Evolutionary conservation across 2,888 invertebrate genomes (phyloP), one percentile per base, ranked within the genome.

Genomic region (Phaonia tiefii): DNA sequence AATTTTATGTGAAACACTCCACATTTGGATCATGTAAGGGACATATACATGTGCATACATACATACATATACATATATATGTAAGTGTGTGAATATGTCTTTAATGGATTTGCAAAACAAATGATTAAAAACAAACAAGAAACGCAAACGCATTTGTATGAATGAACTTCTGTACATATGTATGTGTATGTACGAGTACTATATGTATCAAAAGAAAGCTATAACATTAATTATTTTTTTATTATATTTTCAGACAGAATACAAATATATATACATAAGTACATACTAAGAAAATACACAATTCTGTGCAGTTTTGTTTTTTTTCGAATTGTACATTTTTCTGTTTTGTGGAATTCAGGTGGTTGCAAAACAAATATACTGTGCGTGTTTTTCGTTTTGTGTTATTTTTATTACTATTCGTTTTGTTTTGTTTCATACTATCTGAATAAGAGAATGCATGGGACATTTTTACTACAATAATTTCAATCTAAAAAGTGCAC

Each of bases 261-360:
- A 31, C 31, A 31, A 3, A 31, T 31, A 58, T 22, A n/a, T 31
- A 51, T 58, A 60, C 11, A 26, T 26, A 46, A 51, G 42, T 69
- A 60, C 31, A 69, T 5, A 49, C 46, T 15, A 51, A 51, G n/a
- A n/a, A n/a, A n/a, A n/a, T n/a, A n/a, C 22, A 60, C 60, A 51
- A 49, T 72, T 58, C 56, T 63, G 10, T 73, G 54, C 73, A 54
- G 17, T 54, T 26, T 15, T 11, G 56, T 46, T 22, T 60, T 46
- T 10, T 17, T 22, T 42, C 60, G 20, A 39, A 25, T 46, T 39
- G 54, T 56, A 70, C 17, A 58, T 58, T 49, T 10, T 70, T 51
- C 39, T 70, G 54, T 70, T 72, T 69, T 20, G 51, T 69, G 67
- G 67, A 75, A 69, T 72, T 75, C 72, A 80, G 75, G 72, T 80